Base-by-base conservation (phyloP, 2,113 vertebrate genomes). In the Grammomys surdaster region DNA sequence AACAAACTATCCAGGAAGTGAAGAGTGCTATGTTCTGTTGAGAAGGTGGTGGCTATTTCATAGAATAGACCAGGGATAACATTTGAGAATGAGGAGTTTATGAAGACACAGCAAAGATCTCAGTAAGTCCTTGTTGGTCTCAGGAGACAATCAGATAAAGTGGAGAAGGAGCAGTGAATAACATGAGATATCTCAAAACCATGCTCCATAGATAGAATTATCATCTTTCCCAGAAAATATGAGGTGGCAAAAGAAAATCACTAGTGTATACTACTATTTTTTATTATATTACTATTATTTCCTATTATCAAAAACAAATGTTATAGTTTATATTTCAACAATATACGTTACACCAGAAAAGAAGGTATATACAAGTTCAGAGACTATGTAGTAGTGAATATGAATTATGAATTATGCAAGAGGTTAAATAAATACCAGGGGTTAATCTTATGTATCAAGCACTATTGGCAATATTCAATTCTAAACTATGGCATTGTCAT, bases 321-420 rank as follows among this genome's bases (percentile, higher is more conserved):
- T 16, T 40, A 65, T 54, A 26, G 24, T 95, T 96, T 93, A 40
- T 78, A 87, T 95, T 93, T 95, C 60, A 96, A 89, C 93, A 69
- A 60, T 9, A 28, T 14, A 77, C 8, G 1, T 9, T 93, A 28
- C 51, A 46, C 40, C 60, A 77, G 73, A 90, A 78, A 80, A 88
- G 73, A 95, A 82, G 58, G 46, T 36, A 31, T 82, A 63, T 63
- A 93, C 60, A 24, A 90, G 89, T 86, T 87, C 33, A 87, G 69
- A 91, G 16, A 95, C 60, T 48, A 9, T 33, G 46, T 81, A 73
- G 22, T 76, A 87, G 54, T 26, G 19, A 91, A 85, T 51, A 86
- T 4, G 13, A 36, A 73, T 82, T 95, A 69, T 94, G 7, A 91
- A n/a, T 40, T 78, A 77, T 89, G 17, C 46, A 56, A 20, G 19